Evolutionary conservation across 2,888 invertebrate species (phyloP), one percentile per base, ranked within the genome.

Genomic region (Ormia ochracea): DNA sequence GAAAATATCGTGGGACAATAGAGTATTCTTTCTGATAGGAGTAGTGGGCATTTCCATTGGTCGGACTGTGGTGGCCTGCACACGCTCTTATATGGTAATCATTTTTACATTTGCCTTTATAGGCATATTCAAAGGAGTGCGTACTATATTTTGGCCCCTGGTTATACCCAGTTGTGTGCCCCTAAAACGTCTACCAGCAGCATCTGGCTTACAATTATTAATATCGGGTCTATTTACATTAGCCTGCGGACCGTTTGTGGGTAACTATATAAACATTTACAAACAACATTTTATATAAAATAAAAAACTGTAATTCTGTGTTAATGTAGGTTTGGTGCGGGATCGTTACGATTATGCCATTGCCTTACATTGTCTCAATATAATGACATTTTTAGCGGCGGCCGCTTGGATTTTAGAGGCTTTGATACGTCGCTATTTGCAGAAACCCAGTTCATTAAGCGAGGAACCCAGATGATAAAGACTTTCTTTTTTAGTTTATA

Each of bases 111-210:
- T 93, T 31, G 91, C 92, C 0, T 91, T 93, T 81, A 92, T 94
- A 80, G 94, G 94, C 0, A 91, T 93, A 74, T 94, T 93, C 19
- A 94, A 94, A 89, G 94, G 93, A 0, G 87, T 94, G 1, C 90
- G 94, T 69, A 94, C 94, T 4, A 93, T 94, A 5, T 94, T 94
- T 84, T 93, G 94, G 92, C 93, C 94, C 0, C 88, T 94, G 4
- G 93, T 94, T 10, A 93, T 94, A 83, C 94, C 94, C 2, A 92
- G 92, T 0, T 92, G 94, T 85, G 94, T 94, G 45, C 93, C 94
- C 0, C 85, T 94, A 12, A 92, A 93, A 80, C 92, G 93, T 74
- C 86, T 94, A 75, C 94, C 94, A 0, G 94, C 93, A 9, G 94
- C 94, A 2, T 91, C 93, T 0, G 94, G 94, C 0, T 89, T 94